Base-by-base conservation (phyloP, 2,797 vertebrate genomes). In the Gambelia wislizenii region DNA sequence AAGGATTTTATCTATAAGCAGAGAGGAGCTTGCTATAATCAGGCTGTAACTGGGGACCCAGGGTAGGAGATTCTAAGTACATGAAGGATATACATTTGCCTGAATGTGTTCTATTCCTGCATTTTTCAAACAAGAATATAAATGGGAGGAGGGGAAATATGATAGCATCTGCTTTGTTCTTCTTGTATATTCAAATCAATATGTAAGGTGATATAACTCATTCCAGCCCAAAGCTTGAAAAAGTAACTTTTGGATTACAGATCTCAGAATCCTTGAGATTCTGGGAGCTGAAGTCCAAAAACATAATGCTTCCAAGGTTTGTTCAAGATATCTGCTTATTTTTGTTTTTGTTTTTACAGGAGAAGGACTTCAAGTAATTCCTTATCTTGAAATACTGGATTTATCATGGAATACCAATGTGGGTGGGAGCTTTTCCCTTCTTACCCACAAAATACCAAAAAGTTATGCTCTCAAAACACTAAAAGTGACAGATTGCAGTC, bases 331-430 rank as follows among this genome's bases (percentile, higher is more conserved):
- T 67, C 30, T 52, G 2, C 27, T 91, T 85, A 88, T 4, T 27
- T 69, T 52, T 25, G 44, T 33, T 54, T 20, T 49, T 49, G 25
- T 56, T 42, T 64, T 95, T 92, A 85, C 91, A 98, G 98, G 98
- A 70, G 97, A 98, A 13, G 95, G 96, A n/a, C 96, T 98, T 88
- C 93, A 94, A 94, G 90, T 54, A 27, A 25, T 97, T 69, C 97
- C 97, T 86, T 95, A 97, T 8, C 87, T 98, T 91, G 98, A 98
- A 96, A 90, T 97, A 90, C 88, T 99, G 59, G 98, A 98, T 94
- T 95, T 99, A 91, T 99, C 98, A 74, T 99, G 98, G 98, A 99
- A 99, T 87, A 52, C 89, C 49, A 94, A 96, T 1, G 90, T 98
- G 0, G 98, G 98, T 36, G 97, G 97, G 27, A 97, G 96, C 82